These are phyloP conservation scores for Peromyscus attwateri DNA, from an alignment of 2,797 vertebrate species.

Conservation along the genomic window DNA sequence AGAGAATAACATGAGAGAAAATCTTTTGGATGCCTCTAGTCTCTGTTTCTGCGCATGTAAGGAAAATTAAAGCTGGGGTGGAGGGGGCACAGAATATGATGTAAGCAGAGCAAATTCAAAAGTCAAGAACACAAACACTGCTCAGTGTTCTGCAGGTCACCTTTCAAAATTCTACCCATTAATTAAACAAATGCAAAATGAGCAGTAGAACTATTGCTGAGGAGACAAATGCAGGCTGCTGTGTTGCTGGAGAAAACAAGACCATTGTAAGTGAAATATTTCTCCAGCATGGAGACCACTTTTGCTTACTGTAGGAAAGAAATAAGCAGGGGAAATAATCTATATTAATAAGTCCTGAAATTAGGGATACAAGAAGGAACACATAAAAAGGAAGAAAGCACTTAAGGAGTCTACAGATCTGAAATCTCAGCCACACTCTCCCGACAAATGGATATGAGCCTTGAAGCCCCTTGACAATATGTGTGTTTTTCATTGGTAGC, in stretches of 20 bases:
- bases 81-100: neutral
- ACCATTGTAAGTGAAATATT: neutral
- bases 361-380: neutral
- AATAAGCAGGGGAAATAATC: neutral
- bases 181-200: constrained; percentile 23
- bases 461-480: neutral
- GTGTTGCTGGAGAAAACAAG: neutral
- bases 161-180: constrained; percentile 15
- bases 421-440: neutral
- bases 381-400: neutral
- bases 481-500: neutral
- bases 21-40: neutral
- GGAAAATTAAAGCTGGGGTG: neutral
- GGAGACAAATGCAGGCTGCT: neutral
- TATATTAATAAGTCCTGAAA: neutral
- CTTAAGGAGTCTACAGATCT: neutral
- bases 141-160: neutral
- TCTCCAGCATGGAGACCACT: neutral
- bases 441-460: neutral
- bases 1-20: neutral
- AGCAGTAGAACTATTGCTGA: neutral
- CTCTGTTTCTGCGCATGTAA: neutral
- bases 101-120: neutral
- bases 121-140: neutral
- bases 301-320: neutral